phyloP scores from a whole-genome alignment of 2,797 vertebrate genomes.

The Anniella stebbinsi region DNA sequence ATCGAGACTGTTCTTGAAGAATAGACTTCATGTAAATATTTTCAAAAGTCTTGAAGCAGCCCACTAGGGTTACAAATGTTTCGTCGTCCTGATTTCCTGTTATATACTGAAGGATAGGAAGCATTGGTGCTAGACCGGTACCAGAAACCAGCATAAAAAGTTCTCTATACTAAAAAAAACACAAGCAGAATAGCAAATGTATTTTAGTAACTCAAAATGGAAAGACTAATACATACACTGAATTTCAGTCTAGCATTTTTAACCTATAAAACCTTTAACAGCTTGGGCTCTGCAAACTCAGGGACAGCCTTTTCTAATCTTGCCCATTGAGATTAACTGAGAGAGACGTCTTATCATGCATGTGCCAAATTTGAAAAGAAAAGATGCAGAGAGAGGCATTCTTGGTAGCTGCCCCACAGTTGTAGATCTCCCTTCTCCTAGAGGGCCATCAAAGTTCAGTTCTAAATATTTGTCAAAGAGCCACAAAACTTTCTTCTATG shows the following conservation, averaged over 20 bases:
- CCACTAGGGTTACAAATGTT: slow-evolving; percentile 83
- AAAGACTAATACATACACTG: not conserved
- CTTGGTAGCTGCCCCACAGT: not conserved
- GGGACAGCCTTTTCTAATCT: not conserved
- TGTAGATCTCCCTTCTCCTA: not conserved
- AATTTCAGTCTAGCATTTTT: not conserved
- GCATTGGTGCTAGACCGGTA: slow-evolving; percentile 83
- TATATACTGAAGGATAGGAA: slow-evolving; percentile 81
- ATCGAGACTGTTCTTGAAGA: slow-evolving; percentile 80
- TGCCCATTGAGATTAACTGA: too few relatives aligned
- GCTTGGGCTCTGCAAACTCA: not conserved
- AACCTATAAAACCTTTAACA: not conserved
- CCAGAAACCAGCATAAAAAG: slow-evolving; percentile 83
- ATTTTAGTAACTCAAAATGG: slow-evolving; percentile 2
- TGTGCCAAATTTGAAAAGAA: not conserved
- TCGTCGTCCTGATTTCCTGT: slow-evolving; percentile 82
- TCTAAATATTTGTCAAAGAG: not conserved
- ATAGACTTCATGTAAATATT: slow-evolving; percentile 81
- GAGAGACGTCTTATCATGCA: too few relatives aligned
- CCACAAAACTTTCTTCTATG: not conserved
- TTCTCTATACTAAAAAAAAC: slow-evolving; percentile 78
- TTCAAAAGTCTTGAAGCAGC: slow-evolving; percentile 81
- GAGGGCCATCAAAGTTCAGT: not conserved
- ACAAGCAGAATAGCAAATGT: slow-evolving; percentile 56
- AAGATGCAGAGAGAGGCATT: not conserved